These are phyloP conservation scores for Rhinichthys klamathensis DNA, from an alignment of 2,113 vertebrate species.

Conservation along the genomic window DNA sequence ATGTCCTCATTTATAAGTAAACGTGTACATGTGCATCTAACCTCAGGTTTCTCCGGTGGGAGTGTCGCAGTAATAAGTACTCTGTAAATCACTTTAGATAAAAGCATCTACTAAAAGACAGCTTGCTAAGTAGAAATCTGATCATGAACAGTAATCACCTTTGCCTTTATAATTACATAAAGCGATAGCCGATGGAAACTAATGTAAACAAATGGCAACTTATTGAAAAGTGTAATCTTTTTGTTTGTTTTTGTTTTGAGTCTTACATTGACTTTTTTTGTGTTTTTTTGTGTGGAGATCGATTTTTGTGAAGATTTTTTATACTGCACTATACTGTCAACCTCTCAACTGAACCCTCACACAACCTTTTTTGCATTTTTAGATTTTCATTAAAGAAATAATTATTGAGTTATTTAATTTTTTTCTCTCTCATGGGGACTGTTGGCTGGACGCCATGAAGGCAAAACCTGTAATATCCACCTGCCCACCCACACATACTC, in stretches of 20 bases:
- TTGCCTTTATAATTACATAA: neutral
- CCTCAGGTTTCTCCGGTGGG: neutral
- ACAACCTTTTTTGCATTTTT: too few species aligned
- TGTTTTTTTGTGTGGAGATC: neutral
- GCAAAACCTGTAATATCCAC: neutral
- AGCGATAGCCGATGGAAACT: neutral
- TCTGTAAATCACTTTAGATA: neutral
- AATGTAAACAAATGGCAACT: neutral
- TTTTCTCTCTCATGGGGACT: neutral
- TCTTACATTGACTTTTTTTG: neutral
- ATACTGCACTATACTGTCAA: neutral
- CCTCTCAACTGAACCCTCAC: neutral
- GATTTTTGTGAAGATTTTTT: too few species aligned
- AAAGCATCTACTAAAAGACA: neutral
- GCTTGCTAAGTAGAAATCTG: neutral
- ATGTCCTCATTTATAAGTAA: conserved; percentile 9
- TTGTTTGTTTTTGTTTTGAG: neutral
- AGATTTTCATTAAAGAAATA: too few species aligned
- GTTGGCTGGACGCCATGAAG: neutral
- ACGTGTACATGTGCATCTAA: conserved; percentile 1
- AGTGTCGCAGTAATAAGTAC: neutral
- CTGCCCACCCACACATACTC: neutral
- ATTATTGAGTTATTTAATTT: neutral
- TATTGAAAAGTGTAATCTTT: neutral
- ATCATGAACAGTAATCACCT: neutral